These are phyloP conservation scores for Stylophora pistillata DNA, from an alignment of 64 coral and sea anemone genomes.

Conservation along the genomic window DNA sequence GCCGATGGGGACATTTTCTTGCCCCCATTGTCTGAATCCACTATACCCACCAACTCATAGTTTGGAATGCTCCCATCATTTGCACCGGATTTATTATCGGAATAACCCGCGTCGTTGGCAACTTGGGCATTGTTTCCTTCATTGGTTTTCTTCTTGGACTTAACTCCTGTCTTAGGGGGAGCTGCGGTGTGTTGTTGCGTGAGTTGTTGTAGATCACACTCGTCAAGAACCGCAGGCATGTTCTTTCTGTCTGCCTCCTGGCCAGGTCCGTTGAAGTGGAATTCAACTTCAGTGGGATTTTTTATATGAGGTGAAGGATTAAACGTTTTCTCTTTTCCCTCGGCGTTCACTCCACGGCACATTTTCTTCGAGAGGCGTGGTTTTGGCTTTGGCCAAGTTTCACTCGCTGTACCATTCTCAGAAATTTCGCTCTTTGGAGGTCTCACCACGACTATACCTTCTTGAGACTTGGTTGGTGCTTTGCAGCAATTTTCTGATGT, in stretches of 20 bases:
- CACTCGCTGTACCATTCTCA: neutral
- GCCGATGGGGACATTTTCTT: neutral
- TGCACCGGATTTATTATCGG: no score
- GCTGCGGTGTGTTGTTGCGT: no score
- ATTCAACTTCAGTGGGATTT: neutral
- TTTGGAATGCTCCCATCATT: no score
- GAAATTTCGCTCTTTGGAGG: neutral
- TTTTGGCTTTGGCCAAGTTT: neutral
- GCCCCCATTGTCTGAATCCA: neutral
- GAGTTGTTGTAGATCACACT: no score
- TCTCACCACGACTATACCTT: neutral
- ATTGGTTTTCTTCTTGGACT: no score
- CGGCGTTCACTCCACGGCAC: neutral
- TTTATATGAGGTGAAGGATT: neutral
- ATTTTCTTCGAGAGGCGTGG: neutral
- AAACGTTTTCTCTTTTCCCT: neutral
- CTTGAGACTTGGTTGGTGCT: neutral
- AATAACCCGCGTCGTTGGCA: no score
- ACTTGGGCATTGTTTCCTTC: no score
- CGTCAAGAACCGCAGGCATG: neutral
- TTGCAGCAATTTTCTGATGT: neutral
- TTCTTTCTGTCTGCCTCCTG: neutral
- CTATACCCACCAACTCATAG: neutral
- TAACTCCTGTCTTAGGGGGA: no score
- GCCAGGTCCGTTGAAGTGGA: no score